Evolutionary conservation across 2,888 invertebrate genomes (phyloP).

Genomic region (Chrysolina americana): DNA sequence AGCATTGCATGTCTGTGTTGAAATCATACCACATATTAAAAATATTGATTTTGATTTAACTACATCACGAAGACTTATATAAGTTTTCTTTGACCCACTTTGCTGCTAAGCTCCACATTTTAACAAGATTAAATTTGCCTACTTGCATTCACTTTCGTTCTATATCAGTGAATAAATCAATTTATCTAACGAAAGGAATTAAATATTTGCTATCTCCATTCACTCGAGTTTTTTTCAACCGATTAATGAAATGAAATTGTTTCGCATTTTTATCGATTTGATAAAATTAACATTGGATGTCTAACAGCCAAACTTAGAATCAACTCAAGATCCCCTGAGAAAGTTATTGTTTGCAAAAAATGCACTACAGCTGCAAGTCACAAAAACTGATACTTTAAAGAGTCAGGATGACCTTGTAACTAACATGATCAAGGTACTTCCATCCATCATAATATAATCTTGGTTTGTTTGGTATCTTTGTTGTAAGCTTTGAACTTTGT

Average conservation of each 20-base stretch:
- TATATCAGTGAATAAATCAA: constrained; percentile 10
- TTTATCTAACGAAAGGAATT: not conserved
- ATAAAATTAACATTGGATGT: too few relatives aligned
- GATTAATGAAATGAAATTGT: not conserved
- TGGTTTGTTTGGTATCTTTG: too few relatives aligned
- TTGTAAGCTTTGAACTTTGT: too few relatives aligned
- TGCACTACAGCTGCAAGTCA: too few relatives aligned
- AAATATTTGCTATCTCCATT: too few relatives aligned
- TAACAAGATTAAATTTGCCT: constrained; percentile 27
- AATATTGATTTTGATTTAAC: constrained; percentile 13
- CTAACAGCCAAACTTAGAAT: too few relatives aligned
- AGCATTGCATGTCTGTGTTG: not conserved
- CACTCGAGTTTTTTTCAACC: not conserved
- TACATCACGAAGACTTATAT: constrained; percentile 31
- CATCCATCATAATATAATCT: too few relatives aligned
- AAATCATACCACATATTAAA: constrained; percentile 3
- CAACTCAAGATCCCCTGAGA: too few relatives aligned
- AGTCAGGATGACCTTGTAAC: too few relatives aligned
- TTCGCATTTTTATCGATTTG: not conserved
- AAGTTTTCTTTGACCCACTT: constrained; percentile 20
- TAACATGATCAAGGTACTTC: too few relatives aligned
- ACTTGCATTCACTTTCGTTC: not conserved
- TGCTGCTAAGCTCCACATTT: constrained; percentile 20
- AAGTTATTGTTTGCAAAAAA: too few relatives aligned
- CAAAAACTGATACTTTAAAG: too few relatives aligned